Conservation (phyloP, 2,113 vertebrate species). For the Phasianus colchicus region DNA sequence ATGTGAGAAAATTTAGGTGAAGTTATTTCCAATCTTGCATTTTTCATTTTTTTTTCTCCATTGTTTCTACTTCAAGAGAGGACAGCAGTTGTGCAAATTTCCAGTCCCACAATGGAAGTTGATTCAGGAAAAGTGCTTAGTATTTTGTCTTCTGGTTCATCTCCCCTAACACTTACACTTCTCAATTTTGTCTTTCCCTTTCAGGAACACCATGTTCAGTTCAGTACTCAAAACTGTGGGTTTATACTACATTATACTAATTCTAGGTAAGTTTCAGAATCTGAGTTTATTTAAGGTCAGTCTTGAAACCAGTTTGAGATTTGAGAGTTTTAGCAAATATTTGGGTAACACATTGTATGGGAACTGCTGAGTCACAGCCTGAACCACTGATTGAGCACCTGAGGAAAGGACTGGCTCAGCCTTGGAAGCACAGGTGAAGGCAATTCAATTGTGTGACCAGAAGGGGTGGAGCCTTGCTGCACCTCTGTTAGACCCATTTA, state of each 20-base stretch:
- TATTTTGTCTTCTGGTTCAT: constrained; percentile 6
- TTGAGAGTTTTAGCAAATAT: constrained; percentile 1
- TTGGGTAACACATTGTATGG: neutral
- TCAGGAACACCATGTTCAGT: neutral
- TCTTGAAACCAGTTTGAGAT: neutral
- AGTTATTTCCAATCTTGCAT: neutral
- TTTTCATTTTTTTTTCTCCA: neutral
- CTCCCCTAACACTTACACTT: neutral
- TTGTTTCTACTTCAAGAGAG: neutral
- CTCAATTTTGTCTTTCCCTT: constrained; percentile 16
- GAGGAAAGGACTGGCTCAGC: too few relatives aligned
- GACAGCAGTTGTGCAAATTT: neutral
- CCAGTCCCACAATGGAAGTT: neutral
- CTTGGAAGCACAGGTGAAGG: too few relatives aligned
- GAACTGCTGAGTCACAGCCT: too few relatives aligned
- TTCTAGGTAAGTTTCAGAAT: neutral
- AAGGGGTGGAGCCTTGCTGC: too few relatives aligned
- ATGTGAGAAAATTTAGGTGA: neutral
- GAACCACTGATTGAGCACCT: too few relatives aligned
- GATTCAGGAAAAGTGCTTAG: neutral
- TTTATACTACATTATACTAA: neutral
- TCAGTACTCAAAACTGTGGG: neutral
- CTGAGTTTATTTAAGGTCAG: neutral
- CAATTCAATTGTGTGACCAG: too few relatives aligned
- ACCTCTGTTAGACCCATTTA: too few relatives aligned